phyloP scores from a whole-genome alignment of 2,888 invertebrate species.

The Eupithecia tripunctaria region DNA sequence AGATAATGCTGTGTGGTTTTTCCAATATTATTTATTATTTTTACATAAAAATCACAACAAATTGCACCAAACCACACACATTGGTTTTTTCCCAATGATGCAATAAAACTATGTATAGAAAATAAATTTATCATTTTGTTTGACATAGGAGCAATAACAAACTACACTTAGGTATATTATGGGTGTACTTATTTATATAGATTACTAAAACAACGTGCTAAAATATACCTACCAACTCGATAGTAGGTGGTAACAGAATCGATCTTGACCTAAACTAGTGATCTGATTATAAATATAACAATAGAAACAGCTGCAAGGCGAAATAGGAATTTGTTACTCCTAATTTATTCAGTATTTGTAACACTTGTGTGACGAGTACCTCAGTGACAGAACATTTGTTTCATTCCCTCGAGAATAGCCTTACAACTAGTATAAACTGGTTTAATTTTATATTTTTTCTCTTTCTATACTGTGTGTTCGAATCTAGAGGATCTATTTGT shows the following conservation, averaged over 20 bases:
- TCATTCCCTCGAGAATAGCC: neutral
- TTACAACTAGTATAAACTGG: neutral
- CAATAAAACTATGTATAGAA: too few species aligned
- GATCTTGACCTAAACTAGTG: conserved; percentile 19
- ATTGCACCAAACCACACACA: too few species aligned
- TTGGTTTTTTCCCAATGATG: too few species aligned
- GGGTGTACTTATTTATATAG: neutral
- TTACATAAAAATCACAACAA: too few species aligned
- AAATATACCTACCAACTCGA: neutral
- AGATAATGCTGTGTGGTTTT: too few species aligned
- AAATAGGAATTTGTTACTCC: neutral
- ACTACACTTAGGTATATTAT: neutral
- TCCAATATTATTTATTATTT: too few species aligned
- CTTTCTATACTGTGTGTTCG: neutral
- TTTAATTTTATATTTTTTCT: neutral
- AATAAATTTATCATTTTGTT: too few species aligned
- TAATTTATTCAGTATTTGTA: conserved; percentile 6
- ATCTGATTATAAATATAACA: conserved; percentile 19
- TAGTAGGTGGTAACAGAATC: conserved; percentile 15
- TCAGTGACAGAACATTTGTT: neutral
- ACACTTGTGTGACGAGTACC: neutral
- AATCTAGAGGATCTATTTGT: neutral
- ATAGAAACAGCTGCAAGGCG: conserved; percentile 21
- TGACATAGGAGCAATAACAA: too few species aligned
- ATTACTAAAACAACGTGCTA: neutral